These are phyloP conservation scores for Glossophaga mutica DNA, from an alignment of 2,797 vertebrate species.

Conservation along the genomic window DNA sequence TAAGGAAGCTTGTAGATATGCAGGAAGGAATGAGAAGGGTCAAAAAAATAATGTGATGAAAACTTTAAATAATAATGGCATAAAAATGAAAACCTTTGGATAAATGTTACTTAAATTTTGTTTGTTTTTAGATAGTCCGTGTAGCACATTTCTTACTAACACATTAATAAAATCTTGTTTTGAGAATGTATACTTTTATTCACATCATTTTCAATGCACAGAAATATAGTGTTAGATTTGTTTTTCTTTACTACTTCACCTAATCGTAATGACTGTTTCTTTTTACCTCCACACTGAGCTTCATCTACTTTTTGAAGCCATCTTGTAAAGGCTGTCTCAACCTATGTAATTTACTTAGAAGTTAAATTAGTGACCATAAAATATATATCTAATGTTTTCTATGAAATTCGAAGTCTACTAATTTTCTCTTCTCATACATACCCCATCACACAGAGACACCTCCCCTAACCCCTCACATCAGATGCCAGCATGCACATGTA, in stretches of 20 bases:
- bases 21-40: neutral
- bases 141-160: neutral
- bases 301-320: neutral
- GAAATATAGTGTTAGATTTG: neutral
- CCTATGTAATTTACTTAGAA: neutral
- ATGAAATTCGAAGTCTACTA: no score
- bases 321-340: neutral
- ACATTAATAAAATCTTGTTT: neutral
- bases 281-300: neutral
- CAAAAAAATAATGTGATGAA: neutral
- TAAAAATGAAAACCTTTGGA: neutral
- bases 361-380: neutral
- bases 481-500: neutral
- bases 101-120: neutral
- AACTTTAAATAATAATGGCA: neutral
- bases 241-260: neutral
- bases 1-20: neutral
- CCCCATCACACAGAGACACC: neutral
- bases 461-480: neutral
- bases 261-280: neutral
- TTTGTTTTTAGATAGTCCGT: neutral
- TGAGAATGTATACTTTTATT: neutral
- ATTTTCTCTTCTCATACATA: neutral
- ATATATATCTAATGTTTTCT: neutral
- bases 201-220: neutral